phyloP scores from a whole-genome alignment of 2,888 invertebrate genomes.

The Coremacera marginata region DNA sequence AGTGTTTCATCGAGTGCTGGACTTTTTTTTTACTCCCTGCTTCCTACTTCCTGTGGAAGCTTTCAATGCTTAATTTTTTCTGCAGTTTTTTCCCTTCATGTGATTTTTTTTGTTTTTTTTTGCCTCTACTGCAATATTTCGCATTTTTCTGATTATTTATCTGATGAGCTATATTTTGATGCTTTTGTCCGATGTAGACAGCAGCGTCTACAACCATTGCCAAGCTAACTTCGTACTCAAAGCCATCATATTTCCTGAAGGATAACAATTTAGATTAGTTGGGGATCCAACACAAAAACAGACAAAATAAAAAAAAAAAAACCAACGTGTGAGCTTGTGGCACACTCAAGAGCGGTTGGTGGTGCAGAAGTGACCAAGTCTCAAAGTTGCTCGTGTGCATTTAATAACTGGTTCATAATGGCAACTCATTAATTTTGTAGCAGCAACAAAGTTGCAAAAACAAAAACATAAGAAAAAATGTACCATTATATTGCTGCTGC shows the following conservation, averaged over 20 bases:
- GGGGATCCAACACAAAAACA: background rate
- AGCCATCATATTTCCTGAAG: conserved; percentile 28
- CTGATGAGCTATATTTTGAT: background rate
- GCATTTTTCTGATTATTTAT: conserved; percentile 5
- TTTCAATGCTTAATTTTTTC: background rate
- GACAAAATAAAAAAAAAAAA: background rate
- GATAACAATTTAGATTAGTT: conserved; percentile 34
- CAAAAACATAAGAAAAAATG: background rate
- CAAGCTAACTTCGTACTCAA: background rate
- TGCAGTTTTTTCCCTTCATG: too few relatives aligned
- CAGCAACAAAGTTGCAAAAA: background rate
- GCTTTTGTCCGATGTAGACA: background rate
- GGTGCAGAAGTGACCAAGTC: background rate
- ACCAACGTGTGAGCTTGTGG: background rate
- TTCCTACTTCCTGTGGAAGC: background rate
- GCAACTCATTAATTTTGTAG: conserved; percentile 43
- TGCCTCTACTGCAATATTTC: background rate
- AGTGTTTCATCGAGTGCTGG: background rate
- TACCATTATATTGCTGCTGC: background rate
- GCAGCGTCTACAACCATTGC: background rate
- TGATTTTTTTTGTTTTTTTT: background rate
- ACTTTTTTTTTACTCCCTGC: background rate
- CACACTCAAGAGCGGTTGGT: background rate
- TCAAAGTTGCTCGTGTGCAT: background rate
- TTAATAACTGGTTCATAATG: conserved; percentile 43